Evolutionary conservation across 2,113 vertebrate genomes (phyloP).

Genomic region (Eonycteris spelaea): DNA sequence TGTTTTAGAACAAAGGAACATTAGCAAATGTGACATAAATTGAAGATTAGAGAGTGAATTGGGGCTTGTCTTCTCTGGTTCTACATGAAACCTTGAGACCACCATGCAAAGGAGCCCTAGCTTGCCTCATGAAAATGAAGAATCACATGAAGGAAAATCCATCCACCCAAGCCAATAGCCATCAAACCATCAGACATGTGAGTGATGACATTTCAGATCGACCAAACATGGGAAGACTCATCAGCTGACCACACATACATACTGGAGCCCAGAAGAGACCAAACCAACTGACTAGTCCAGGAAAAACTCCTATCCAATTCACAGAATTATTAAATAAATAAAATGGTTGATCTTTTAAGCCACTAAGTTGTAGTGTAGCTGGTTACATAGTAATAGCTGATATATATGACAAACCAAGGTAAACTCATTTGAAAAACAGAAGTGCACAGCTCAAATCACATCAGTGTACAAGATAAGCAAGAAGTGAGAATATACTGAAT

Average conservation of each 20-base stretch:
- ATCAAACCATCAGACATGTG: not conserved
- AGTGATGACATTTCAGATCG: not conserved
- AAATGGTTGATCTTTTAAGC: not conserved
- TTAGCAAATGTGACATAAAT: not conserved
- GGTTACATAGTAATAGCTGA: not conserved
- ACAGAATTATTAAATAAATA: not conserved
- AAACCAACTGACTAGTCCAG: not conserved
- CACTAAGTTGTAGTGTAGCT: not conserved
- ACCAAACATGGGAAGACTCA: not conserved
- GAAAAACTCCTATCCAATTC: not conserved
- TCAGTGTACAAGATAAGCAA: not conserved
- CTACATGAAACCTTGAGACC: not conserved
- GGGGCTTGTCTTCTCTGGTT: not conserved
- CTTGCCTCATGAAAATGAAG: not conserved
- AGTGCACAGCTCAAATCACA: not conserved
- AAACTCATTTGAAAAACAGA: not conserved
- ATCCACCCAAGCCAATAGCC: not conserved
- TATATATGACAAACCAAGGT: not conserved
- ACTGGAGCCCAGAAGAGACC: not conserved
- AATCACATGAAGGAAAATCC: not conserved
- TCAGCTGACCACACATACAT: not conserved
- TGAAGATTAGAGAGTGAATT: not conserved
- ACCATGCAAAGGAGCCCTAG: not conserved
- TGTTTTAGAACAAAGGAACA: not conserved
- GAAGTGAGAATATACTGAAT: not conserved